Evolutionary conservation across 1,140 invertebrate genomes (phyloP).

Genomic region (Drosophila sulfurigaster): DNA sequence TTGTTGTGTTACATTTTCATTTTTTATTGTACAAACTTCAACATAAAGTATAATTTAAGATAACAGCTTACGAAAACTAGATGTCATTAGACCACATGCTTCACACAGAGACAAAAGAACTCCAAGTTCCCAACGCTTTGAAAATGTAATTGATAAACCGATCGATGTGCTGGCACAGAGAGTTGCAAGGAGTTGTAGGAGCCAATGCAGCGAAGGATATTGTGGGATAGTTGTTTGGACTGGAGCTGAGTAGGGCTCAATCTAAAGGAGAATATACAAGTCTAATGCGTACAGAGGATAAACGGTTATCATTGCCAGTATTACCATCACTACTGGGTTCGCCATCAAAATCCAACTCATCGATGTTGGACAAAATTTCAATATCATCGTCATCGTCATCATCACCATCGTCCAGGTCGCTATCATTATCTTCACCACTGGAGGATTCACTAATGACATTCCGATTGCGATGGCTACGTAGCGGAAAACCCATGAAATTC

Average conservation of each 20-base stretch:
- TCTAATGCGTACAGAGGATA: constrained; percentile 25
- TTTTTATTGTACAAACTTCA: constrained; percentile 54
- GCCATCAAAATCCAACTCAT: constrained; percentile 50
- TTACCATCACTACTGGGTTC: constrained; percentile 59
- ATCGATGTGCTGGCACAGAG: neutral
- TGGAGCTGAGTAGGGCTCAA: constrained; percentile 24
- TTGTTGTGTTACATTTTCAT: constrained; percentile 23
- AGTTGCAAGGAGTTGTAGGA: neutral
- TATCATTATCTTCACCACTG: constrained; percentile 55
- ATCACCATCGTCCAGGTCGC: constrained; percentile 54
- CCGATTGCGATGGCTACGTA: constrained; percentile 59
- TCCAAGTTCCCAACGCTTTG: neutral
- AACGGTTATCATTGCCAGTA: constrained; percentile 18
- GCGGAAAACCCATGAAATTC: constrained; percentile 65
- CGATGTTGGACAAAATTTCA: constrained; percentile 44
- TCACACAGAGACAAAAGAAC: constrained; percentile 11
- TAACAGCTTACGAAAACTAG: constrained; percentile 59
- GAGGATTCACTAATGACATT: constrained; percentile 49
- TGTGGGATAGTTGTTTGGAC: constrained; percentile 13
- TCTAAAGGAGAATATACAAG: constrained; percentile 51
- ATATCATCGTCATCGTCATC: constrained; percentile 63
- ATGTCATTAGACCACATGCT: constrained; percentile 18
- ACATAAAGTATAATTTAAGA: constrained; percentile 54
- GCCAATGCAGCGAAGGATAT: constrained; percentile 28
- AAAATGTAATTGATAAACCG: constrained; percentile 4